Conservation (phyloP, 2,797 vertebrate species). For the Geotrypetes seraphini region DNA sequence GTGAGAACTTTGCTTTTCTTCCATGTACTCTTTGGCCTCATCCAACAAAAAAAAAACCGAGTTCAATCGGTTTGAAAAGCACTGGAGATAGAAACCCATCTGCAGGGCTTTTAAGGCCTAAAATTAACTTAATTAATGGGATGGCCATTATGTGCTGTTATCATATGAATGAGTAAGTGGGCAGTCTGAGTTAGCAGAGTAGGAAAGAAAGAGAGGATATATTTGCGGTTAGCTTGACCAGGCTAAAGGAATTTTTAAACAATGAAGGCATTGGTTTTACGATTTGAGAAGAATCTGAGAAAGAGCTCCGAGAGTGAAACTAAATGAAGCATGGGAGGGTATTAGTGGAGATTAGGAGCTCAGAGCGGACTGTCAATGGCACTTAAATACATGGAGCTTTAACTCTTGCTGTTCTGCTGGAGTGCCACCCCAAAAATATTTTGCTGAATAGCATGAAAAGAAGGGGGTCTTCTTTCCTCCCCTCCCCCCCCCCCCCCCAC, state of each 20-base stretch:
- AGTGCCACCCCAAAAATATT: slow-evolving; percentile 26
- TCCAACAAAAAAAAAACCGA: slow-evolving; percentile 7
- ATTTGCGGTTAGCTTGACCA: slow-evolving; percentile 64
- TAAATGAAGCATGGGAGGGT: slow-evolving; percentile 49
- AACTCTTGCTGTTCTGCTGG: slow-evolving; percentile 16
- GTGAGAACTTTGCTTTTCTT: slow-evolving; percentile 31
- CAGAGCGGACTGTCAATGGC: slow-evolving; percentile 33
- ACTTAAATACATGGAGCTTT: slow-evolving; percentile 32
- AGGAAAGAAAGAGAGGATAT: slow-evolving; percentile 64
- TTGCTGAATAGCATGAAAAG: slow-evolving; percentile 5
- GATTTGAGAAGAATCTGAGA: slow-evolving; percentile 42
- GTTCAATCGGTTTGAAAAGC: slow-evolving; percentile 46
- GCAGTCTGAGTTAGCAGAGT: slow-evolving; percentile 62
- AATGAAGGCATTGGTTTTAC: slow-evolving; percentile 46
- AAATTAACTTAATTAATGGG: slow-evolving; percentile 57
- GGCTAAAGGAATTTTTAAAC: slow-evolving; percentile 47
- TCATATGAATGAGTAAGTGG: slow-evolving; percentile 73
- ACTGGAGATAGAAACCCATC: slow-evolving; percentile 26
- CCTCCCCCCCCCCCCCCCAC: slow-evolving; percentile 10
- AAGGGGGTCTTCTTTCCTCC: too few species aligned
- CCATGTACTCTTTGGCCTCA: slow-evolving; percentile 16
- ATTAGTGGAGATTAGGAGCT: slow-evolving; percentile 47
- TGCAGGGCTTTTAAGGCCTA: slow-evolving; percentile 31
- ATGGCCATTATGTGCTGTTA: slow-evolving; percentile 68
- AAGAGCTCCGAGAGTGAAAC: slow-evolving; percentile 36